phyloP scores from a whole-genome alignment of 2,888 invertebrate genomes.

The Podotricha telesiphe region DNA sequence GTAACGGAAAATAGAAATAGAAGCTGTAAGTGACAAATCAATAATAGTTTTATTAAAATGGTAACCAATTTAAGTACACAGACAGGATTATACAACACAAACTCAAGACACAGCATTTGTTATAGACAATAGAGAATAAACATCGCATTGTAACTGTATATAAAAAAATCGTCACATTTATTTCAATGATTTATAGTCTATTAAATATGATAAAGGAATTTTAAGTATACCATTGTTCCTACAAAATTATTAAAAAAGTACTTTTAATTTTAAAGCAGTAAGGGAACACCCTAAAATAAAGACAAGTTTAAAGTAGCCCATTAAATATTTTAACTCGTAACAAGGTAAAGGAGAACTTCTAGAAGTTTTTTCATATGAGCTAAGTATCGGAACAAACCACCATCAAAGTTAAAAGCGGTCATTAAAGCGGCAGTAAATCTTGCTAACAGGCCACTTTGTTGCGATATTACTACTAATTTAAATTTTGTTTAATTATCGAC shows the following conservation, averaged over 20 bases:
- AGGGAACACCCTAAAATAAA: conserved; percentile 12
- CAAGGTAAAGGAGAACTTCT: conserved; percentile 25
- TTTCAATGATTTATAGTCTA: too few relatives aligned
- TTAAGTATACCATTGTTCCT: background rate
- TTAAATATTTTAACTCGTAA: conserved; percentile 38
- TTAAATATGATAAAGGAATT: background rate
- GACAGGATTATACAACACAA: too few relatives aligned
- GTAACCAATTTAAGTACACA: too few relatives aligned
- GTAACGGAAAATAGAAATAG: too few relatives aligned
- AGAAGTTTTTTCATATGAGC: conserved; percentile 45
- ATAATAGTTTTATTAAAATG: too few relatives aligned
- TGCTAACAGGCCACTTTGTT: conserved; percentile 54
- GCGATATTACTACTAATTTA: conserved; percentile 49
- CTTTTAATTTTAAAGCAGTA: background rate
- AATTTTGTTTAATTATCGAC: conserved; percentile 45
- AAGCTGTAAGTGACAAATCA: too few relatives aligned
- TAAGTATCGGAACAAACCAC: conserved; percentile 57
- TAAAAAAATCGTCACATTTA: too few relatives aligned
- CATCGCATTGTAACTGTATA: too few relatives aligned
- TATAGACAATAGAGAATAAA: too few relatives aligned
- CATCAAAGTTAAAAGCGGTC: conserved; percentile 59
- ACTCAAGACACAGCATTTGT: too few relatives aligned
- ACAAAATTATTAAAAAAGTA: background rate
- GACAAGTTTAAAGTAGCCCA: conserved; percentile 20
- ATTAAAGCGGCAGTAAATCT: conserved; percentile 62